These are phyloP conservation scores for Zaprionus nigranus DNA, from an alignment of 1,140 invertebrate species.

Conservation along the genomic window DNA sequence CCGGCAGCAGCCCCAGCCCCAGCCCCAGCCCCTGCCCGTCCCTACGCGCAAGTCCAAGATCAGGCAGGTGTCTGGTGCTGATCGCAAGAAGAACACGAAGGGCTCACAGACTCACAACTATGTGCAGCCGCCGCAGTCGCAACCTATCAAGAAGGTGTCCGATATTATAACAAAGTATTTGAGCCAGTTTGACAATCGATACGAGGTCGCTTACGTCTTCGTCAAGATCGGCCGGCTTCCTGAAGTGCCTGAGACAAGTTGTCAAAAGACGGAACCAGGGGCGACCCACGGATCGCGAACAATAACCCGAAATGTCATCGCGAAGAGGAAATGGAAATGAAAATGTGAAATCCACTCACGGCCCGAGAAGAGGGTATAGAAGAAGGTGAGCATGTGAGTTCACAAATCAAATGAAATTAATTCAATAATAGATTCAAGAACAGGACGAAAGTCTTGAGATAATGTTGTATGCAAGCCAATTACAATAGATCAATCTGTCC, in stretches of 20 bases:
- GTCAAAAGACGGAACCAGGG: slow-evolving; percentile 43
- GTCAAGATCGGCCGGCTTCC: slow-evolving; percentile 40
- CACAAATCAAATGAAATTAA: slow-evolving; percentile 7
- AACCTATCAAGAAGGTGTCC: no score
- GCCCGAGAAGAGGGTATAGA: slow-evolving; percentile 2
- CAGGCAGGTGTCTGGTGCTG: not conserved
- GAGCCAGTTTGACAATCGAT: not conserved
- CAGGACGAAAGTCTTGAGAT: not conserved
- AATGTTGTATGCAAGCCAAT: not conserved
- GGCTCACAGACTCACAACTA: not conserved
- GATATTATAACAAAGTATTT: not conserved
- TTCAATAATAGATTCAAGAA: not conserved
- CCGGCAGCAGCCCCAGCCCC: not conserved
- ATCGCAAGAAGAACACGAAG: not conserved
- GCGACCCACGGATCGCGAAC: slow-evolving; percentile 43
- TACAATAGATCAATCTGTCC: not conserved
- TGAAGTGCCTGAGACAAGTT: slow-evolving; percentile 69
- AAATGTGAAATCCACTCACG: slow-evolving; percentile 25
- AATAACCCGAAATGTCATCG: slow-evolving; percentile 70
- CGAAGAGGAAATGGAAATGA: slow-evolving; percentile 28
- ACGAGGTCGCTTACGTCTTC: slow-evolving; percentile 40
- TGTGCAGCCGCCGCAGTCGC: not conserved
- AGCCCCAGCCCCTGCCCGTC: not conserved
- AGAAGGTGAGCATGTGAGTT: slow-evolving; percentile 62
- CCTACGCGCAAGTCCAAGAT: not conserved